Conservation (phyloP, 2,888 invertebrate genomes). For the Caradrina clavipalpis region DNA sequence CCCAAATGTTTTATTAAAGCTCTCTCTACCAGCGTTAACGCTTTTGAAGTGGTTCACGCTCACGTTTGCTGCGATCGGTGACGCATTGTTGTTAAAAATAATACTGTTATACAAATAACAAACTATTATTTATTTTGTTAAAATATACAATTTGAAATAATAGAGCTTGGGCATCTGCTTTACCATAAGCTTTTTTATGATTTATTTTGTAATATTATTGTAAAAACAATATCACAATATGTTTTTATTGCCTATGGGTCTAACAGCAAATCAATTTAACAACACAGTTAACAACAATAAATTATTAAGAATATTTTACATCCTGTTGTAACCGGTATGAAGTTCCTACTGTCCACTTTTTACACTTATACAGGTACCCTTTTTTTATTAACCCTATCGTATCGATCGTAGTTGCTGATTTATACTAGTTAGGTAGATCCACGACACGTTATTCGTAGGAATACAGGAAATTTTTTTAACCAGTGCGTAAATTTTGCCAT, state of each 20-base stretch:
- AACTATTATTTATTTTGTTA: conserved; percentile 33
- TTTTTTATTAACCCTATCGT: conserved; percentile 8
- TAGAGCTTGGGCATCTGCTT: conserved; percentile 9
- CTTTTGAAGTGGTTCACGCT: conserved; percentile 71
- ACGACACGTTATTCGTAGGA: conserved; percentile 3
- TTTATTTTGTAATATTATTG: conserved; percentile 3
- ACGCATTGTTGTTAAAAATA: conserved; percentile 49
- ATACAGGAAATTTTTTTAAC: too few relatives aligned
- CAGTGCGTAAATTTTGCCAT: too few relatives aligned
- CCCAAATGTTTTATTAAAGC: conserved; percentile 88
- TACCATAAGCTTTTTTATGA: conserved; percentile 8
- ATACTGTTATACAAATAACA: conserved; percentile 38
- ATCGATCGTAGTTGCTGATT: conserved; percentile 21
- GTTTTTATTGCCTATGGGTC: neutral
- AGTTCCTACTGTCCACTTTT: conserved; percentile 16
- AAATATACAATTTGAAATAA: conserved; percentile 13
- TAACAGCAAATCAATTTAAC: neutral
- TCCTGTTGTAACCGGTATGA: conserved; percentile 26
- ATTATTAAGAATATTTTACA: conserved; percentile 3
- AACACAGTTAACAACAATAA: conserved; percentile 7
- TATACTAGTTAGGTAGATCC: neutral
- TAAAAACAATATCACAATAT: neutral
- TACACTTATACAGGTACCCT: neutral
- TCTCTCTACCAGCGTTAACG: conserved; percentile 76
- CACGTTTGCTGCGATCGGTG: conserved; percentile 55